phyloP scores from a whole-genome alignment of 1,140 invertebrate genomes.

The Zophobas atratus region DNA sequence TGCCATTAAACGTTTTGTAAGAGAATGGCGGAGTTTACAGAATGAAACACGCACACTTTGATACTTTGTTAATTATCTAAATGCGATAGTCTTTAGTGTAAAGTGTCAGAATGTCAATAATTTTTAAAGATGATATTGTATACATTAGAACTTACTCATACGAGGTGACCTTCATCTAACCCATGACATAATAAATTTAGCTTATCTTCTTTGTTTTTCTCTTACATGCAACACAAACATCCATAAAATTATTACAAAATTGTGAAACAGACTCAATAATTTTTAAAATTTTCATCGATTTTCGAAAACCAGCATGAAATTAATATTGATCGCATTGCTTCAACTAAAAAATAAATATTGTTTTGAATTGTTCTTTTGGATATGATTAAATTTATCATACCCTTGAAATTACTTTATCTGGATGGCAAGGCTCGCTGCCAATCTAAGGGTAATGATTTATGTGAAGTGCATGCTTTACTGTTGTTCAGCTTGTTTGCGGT shows the following conservation, averaged over 20 bases:
- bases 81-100: background rate
- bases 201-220: conserved; percentile 32
- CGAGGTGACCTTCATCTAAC: conserved; percentile 46
- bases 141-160: conserved; percentile 36
- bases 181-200: conserved; percentile 47
- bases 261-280: no score
- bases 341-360: background rate
- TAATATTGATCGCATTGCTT: no score
- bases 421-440: background rate
- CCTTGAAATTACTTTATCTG: conserved; percentile 9
- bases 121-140: conserved; percentile 11
- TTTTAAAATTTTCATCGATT: no score
- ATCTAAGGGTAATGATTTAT: conserved; percentile 1
- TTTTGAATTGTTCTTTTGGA: background rate
- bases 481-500: conserved; percentile 8
- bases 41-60: no score
- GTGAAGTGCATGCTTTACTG: background rate
- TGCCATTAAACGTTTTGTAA: no score
- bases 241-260: no score
- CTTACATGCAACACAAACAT: conserved; percentile 9
- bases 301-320: no score
- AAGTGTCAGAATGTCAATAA: background rate
- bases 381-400: conserved; percentile 2
- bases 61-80: no score
- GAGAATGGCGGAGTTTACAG: no score